These are phyloP conservation scores for Desmodus rotundus DNA, from an alignment of 2,113 vertebrate species.

Conservation along the genomic window DNA sequence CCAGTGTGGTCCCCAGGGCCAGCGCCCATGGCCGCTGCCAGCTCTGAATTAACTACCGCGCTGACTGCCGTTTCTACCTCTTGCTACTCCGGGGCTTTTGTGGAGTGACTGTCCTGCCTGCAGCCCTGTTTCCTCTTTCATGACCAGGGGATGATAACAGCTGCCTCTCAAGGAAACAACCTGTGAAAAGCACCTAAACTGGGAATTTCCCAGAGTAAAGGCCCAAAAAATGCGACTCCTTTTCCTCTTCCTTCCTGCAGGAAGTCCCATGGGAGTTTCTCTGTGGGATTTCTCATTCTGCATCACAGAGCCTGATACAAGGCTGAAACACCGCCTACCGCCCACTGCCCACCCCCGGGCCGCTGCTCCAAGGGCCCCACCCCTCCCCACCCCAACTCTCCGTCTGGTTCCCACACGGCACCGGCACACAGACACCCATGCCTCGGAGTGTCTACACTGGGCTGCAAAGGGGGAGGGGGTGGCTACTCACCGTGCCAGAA, in stretches of 20 bases:
- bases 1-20: not conserved
- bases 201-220: slow-evolving; percentile 42
- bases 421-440: not conserved
- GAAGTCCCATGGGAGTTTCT: not conserved
- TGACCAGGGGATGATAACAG: not conserved
- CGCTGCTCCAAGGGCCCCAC: not conserved
- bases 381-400: not conserved
- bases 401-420: not conserved
- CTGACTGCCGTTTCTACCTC: not conserved
- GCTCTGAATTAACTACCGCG: not conserved
- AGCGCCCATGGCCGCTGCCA: not conserved
- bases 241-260: slow-evolving; percentile 14
- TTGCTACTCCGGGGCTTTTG: not conserved
- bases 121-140: not conserved
- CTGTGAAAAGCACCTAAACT: not conserved
- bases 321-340: not conserved
- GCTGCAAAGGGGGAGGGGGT: not conserved
- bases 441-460: not conserved
- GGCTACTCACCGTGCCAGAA: slow-evolving; percentile 92
- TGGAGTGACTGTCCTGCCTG: slow-evolving; percentile 38
- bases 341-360: not conserved
- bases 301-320: not conserved
- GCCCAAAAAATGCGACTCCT: not conserved
- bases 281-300: not conserved
- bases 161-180: not conserved